A percentile compares a stretch with the other conserved stretches of the same genome.
Evolutionary conservation across 2,113 vertebrate species (phyloP).

Genomic region (Donacobius atricapilla): DNA sequence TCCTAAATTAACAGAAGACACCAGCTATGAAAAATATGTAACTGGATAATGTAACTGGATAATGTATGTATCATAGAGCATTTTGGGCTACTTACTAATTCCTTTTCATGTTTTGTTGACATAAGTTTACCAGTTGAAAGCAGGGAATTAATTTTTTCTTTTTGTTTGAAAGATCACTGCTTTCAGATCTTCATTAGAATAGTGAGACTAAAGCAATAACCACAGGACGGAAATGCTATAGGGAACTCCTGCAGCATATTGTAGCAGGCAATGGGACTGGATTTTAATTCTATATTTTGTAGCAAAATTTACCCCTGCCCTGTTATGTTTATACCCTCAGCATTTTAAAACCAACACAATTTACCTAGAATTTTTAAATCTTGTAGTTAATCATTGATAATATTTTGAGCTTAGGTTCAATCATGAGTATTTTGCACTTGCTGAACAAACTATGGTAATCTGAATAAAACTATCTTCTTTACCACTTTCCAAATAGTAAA

Average conservation of each 20-base stretch:
- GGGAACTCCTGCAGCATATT: not conserved
- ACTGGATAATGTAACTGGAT: not conserved
- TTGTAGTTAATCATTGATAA: not conserved
- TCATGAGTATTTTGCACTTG: not conserved
- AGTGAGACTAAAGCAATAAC: not conserved
- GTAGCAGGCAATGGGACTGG: not conserved
- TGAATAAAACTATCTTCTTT: not conserved
- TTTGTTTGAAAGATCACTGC: not conserved
- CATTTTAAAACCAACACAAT: not conserved
- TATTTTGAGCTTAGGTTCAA: not conserved
- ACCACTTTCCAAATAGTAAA: not conserved
- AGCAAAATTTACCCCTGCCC: not conserved
- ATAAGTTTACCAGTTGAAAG: constrained; percentile 23
- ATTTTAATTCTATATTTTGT: not conserved
- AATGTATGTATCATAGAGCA: not conserved
- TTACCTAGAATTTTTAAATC: not conserved
- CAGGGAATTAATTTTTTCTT: not conserved
- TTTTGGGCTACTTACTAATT: constrained; percentile 9
- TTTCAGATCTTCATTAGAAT: constrained; percentile 12
- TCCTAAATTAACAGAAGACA: not conserved
- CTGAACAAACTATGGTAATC: not conserved
- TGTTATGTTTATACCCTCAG: not conserved
- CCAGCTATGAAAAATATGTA: not conserved
- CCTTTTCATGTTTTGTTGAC: constrained; percentile 19
- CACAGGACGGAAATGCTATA: not conserved